Evolutionary conservation across 2,797 vertebrate species (phyloP).

Genomic region (Acanthornis magna): DNA sequence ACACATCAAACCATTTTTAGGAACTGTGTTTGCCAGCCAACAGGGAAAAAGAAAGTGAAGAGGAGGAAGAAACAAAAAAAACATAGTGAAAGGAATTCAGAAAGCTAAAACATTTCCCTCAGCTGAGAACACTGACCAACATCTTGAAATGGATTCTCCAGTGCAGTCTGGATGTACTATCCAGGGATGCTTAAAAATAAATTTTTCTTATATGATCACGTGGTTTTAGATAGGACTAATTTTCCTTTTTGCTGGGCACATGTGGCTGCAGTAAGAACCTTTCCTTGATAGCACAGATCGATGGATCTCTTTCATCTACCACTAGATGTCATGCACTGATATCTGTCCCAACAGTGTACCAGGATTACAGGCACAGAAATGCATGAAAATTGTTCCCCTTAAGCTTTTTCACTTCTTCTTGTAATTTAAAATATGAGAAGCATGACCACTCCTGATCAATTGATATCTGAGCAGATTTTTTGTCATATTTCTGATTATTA

Average conservation of each 20-base stretch:
- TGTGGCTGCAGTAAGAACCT: neutral
- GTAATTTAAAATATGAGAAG: neutral
- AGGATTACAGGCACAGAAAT: neutral
- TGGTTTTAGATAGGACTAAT: neutral
- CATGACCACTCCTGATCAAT: neutral
- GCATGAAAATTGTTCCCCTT: neutral
- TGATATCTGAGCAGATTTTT: neutral
- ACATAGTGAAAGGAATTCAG: neutral
- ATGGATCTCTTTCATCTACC: conserved; percentile 15
- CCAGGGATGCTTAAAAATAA: neutral
- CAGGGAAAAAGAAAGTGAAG: neutral
- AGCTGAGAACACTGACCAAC: neutral
- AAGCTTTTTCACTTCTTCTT: neutral
- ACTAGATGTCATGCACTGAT: conserved; percentile 60
- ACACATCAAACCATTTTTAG: neutral
- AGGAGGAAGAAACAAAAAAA: neutral
- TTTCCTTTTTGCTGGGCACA: neutral
- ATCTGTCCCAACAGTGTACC: neutral
- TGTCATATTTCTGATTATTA: too few species aligned
- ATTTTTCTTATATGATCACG: neutral
- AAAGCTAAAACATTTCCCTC: neutral
- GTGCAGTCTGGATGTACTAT: neutral
- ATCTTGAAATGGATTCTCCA: neutral
- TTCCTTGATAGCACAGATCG: neutral
- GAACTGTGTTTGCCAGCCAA: neutral